These are phyloP conservation scores for Mus spretus DNA, from an alignment of 2,797 vertebrate species.

Conservation along the genomic window DNA sequence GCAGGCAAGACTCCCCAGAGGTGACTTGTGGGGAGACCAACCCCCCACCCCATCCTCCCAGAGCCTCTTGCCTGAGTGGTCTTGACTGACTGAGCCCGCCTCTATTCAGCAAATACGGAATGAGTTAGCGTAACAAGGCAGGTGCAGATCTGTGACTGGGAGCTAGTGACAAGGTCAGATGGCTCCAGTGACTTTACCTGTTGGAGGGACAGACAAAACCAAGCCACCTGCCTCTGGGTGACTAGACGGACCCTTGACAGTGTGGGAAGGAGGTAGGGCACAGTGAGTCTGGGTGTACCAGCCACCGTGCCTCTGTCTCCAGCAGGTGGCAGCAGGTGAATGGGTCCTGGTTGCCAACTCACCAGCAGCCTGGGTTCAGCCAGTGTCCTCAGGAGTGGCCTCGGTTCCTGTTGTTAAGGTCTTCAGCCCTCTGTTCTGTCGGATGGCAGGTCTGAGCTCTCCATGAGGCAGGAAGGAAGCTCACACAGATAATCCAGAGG, in stretches of 20 bases:
- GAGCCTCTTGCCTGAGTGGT: not conserved
- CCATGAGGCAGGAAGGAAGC: not conserved
- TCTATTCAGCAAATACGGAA: not conserved
- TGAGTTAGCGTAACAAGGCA: not conserved
- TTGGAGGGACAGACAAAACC: not conserved
- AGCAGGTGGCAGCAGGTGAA: conserved; percentile 23
- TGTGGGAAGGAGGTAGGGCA: not conserved
- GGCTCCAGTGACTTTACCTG: not conserved
- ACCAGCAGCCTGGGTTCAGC: not conserved
- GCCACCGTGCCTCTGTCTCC: not conserved
- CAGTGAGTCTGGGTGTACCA: not conserved
- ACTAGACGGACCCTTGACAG: too few relatives aligned
- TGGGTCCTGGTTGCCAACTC: not conserved
- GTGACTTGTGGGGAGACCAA: not conserved
- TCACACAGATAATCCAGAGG: not conserved
- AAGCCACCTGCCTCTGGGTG: not conserved
- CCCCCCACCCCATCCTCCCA: not conserved
- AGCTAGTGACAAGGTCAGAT: not conserved
- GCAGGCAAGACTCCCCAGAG: not conserved
- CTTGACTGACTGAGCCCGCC: not conserved
- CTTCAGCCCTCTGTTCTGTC: not conserved
- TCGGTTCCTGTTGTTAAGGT: fast-evolving
- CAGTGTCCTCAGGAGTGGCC: not conserved
- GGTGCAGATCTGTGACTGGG: not conserved
- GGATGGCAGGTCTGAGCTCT: not conserved